These are phyloP conservation scores for Aplochiton taeniatus DNA, from an alignment of 2,797 vertebrate genomes.

Conservation along the genomic window DNA sequence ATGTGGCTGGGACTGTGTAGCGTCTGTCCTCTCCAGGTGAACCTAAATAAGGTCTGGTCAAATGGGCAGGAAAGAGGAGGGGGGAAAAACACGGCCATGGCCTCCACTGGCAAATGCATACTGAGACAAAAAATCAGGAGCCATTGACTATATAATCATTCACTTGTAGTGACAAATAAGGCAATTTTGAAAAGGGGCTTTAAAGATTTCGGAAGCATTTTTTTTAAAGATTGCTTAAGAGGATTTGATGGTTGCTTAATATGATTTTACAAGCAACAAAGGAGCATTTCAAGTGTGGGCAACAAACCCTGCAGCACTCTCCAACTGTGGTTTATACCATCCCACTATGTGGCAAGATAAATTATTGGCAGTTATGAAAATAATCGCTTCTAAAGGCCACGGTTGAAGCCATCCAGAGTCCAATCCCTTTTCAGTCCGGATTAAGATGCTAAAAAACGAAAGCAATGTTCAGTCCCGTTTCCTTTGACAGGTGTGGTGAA, in stretches of 20 bases:
- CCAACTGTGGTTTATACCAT: too few species aligned
- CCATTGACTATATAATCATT: too few species aligned
- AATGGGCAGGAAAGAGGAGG: constrained; percentile 12
- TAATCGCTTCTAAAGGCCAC: constrained; percentile 24
- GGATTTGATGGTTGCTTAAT: too few species aligned
- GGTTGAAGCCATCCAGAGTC: constrained; percentile 12
- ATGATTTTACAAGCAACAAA: too few species aligned
- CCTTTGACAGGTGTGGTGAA: constrained; percentile 65
- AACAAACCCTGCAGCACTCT: too few species aligned
- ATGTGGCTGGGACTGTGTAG: constrained; percentile 32
- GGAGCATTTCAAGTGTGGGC: too few species aligned
- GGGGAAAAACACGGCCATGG: constrained; percentile 10
- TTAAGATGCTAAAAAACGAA: constrained; percentile 53
- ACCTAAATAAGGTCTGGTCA: constrained; percentile 21
- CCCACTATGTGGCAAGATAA: not conserved
- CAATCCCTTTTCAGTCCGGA: constrained; percentile 50
- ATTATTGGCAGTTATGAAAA: constrained; percentile 30
- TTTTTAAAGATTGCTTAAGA: too few species aligned
- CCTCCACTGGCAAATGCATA: too few species aligned
- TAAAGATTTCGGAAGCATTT: too few species aligned
- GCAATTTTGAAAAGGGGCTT: too few species aligned
- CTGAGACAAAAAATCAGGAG: too few species aligned
- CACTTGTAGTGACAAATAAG: too few species aligned
- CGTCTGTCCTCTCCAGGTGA: constrained; percentile 19
- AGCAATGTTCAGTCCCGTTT: constrained; percentile 43